These are phyloP conservation scores for Tribolium madens DNA, from an alignment of 1,140 invertebrate genomes.

Conservation along the genomic window DNA sequence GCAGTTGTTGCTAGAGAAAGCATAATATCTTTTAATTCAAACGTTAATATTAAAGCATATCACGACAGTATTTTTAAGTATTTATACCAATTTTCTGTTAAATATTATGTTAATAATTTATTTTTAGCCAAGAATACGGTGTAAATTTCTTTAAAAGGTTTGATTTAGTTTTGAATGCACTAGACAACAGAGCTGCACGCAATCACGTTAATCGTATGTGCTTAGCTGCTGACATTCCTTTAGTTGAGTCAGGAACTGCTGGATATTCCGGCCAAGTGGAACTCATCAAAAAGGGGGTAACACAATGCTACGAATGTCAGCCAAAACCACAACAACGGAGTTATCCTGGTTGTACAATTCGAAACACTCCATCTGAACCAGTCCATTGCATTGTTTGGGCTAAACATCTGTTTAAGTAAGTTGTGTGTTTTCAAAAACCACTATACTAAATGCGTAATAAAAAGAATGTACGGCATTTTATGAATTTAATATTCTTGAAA, in stretches of 20 bases:
- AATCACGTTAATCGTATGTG: slow-evolving; percentile 99
- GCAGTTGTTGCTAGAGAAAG: slow-evolving; percentile 89
- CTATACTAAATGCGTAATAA: no score
- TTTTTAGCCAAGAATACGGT: slow-evolving; percentile 88
- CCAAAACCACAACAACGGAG: slow-evolving; percentile 92
- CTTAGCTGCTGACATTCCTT: slow-evolving; percentile 90
- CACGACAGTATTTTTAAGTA: slow-evolving; percentile 96
- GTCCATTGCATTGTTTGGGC: slow-evolving; percentile 99
- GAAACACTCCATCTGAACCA: slow-evolving; percentile 99
- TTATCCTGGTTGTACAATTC: slow-evolving; percentile 97
- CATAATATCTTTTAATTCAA: slow-evolving; percentile 89
- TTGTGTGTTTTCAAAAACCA: no score
- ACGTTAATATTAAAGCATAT: slow-evolving; percentile 88
- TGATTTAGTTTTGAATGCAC: slow-evolving; percentile 93
- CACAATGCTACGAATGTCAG: slow-evolving; percentile 97
- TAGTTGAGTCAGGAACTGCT: slow-evolving; percentile 97
- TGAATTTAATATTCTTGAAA: no score
- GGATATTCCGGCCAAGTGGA: slow-evolving; percentile 96
- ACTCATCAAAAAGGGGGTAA: slow-evolving; percentile 87
- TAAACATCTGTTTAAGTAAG: slow-evolving; percentile 98
- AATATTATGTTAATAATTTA: slow-evolving; percentile 50
- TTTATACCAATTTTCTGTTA: slow-evolving; percentile 55
- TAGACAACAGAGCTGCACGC: slow-evolving; percentile 96
- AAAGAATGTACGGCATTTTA: no score
- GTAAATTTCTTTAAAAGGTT: slow-evolving; percentile 94